A percentile compares a stretch with the other conserved stretches of the same genome.
These are phyloP conservation scores for Chrysogorgia sp. DNA, from an alignment of 92 coral and sea anemone genomes.

Conservation along the genomic window DNA sequence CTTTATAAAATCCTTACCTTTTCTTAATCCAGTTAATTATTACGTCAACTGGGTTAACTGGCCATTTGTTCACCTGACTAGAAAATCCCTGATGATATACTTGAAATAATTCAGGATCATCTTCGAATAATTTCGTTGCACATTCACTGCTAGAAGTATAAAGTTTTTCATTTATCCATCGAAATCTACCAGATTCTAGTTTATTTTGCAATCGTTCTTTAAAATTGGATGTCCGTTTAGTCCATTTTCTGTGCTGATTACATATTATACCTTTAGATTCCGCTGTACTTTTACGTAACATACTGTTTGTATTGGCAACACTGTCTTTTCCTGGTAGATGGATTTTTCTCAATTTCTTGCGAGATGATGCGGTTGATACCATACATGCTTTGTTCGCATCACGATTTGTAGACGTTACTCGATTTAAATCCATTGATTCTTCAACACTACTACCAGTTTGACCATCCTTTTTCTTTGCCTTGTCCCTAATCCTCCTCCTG, in stretches of 20 bases:
- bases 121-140: conserved; percentile 71
- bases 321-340: no score
- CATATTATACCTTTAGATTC: neutral
- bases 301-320: neutral
- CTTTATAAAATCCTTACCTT: conserved; percentile 59
- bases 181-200: conserved; percentile 88
- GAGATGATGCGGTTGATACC: neutral
- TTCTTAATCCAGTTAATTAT: conserved; percentile 86
- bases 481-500: conserved; percentile 8
- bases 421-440: neutral
- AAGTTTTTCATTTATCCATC: conserved; percentile 94
- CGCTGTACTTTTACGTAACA: neutral
- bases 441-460: neutral
- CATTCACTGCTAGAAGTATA: conserved; percentile 80
- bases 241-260: neutral
- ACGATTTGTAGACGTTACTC: conserved; percentile 4
- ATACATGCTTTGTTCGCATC: conserved; percentile 9
- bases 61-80: conserved; percentile 89
- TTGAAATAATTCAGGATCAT: conserved; percentile 76
- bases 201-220: conserved; percentile 77
- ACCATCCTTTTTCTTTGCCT: neutral
- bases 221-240: conserved; percentile 45
- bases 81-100: conserved; percentile 90
- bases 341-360: no score
- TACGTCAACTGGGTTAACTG: conserved; percentile 88